Percentiles rank a stretch among this genome's conserved stretches.
Conservation (phyloP, 1,140 invertebrate genomes). For the Colletes gigas region DNA sequence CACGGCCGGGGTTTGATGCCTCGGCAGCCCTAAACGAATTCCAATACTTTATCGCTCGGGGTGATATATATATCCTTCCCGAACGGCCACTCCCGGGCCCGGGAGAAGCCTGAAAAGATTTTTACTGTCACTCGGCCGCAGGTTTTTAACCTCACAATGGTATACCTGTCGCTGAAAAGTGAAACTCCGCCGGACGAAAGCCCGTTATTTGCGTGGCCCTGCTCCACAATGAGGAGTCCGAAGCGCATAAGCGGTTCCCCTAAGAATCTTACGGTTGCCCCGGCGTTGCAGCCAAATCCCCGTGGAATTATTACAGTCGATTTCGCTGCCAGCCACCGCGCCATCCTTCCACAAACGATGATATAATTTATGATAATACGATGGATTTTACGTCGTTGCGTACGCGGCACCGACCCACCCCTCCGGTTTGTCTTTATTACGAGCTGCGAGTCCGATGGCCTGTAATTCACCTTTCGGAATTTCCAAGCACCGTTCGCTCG, state of each 20-base stretch:
- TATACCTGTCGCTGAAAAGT: conserved; percentile 55
- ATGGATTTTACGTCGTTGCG: background rate
- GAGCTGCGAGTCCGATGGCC: background rate
- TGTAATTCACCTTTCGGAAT: background rate
- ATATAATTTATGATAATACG: conserved; percentile 19
- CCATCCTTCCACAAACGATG: background rate
- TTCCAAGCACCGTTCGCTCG: background rate
- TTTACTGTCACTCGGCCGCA: conserved; percentile 42
- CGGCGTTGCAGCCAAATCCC: conserved; percentile 44
- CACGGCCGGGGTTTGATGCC: too few relatives aligned
- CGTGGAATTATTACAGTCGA: conserved; percentile 18
- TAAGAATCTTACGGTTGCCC: conserved; percentile 6
- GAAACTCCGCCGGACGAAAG: conserved; percentile 48
- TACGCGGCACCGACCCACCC: background rate
- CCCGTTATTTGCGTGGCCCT: conserved; percentile 44
- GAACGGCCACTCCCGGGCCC: conserved; percentile 4
- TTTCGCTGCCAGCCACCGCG: conserved; percentile 15
- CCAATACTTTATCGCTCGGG: conserved; percentile 11
- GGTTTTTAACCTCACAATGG: conserved; percentile 41
- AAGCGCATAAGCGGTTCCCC: conserved; percentile 8
- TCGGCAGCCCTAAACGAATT: background rate
- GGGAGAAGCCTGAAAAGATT: conserved; percentile 37
- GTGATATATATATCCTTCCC: background rate
- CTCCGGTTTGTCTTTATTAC: conserved; percentile 7
- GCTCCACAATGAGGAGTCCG: conserved; percentile 34